Conservation (phyloP, 2,113 vertebrate genomes). For the Bujurquina vittata region DNA sequence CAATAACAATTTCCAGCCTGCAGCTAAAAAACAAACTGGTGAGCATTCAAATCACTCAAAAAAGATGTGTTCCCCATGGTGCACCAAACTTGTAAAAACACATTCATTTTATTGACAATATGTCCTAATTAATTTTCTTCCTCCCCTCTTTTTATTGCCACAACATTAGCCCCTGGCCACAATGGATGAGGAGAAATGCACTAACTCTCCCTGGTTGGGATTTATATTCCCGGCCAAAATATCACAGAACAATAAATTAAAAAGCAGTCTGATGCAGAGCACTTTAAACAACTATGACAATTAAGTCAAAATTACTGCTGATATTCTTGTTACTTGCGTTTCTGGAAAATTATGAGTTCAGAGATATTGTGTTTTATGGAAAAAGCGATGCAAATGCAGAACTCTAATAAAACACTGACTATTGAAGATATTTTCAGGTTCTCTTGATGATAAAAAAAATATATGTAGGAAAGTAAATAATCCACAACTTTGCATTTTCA, state of each 20-base stretch:
- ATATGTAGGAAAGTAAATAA: background rate
- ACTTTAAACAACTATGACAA: background rate
- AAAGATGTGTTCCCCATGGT: background rate
- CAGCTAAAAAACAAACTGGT: background rate
- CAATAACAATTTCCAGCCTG: background rate
- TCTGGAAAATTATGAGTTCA: background rate
- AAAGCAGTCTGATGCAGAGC: background rate
- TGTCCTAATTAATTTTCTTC: conserved; percentile 15
- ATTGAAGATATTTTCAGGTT: background rate
- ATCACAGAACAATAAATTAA: conserved; percentile 15
- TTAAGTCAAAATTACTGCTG: background rate
- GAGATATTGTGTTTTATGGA: background rate
- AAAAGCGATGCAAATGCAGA: background rate
- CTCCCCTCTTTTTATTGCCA: conserved; percentile 25
- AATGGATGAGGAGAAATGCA: conserved; percentile 22
- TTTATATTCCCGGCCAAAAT: conserved; percentile 8
- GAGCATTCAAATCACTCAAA: background rate
- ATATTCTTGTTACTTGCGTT: background rate
- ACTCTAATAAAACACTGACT: background rate
- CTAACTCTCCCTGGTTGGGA: conserved; percentile 20
- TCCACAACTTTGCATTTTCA: background rate
- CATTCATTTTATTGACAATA: background rate
- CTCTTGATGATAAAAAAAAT: background rate
- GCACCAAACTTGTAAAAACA: background rate
- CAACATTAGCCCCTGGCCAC: conserved; percentile 17